phyloP scores from a whole-genome alignment of 2,113 vertebrate genomes.

The Nicator chloris region DNA sequence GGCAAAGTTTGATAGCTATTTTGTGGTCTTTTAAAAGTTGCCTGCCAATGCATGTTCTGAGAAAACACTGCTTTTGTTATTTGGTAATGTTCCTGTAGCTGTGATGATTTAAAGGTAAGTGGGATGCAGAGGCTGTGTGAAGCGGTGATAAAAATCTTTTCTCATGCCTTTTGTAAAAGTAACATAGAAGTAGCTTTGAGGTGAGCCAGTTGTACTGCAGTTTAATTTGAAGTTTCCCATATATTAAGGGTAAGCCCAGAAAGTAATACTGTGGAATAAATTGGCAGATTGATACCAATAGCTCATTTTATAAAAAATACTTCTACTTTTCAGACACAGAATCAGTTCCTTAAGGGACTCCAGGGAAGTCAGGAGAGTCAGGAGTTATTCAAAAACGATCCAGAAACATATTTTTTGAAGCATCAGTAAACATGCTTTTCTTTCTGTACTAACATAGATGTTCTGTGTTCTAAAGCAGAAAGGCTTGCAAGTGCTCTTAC shows the following conservation, averaged over 20 bases:
- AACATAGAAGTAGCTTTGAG: background rate
- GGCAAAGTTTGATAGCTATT: background rate
- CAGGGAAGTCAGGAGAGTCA: background rate
- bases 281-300: background rate
- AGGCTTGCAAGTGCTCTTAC: background rate
- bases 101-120: background rate
- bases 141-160: background rate
- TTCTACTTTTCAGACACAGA: background rate
- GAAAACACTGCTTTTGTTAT: background rate
- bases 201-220: background rate
- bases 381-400: background rate
- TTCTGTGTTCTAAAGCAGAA: background rate
- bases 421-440: background rate
- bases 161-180: background rate
- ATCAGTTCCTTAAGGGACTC: background rate
- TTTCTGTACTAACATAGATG: background rate
- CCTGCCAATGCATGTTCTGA: background rate
- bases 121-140: background rate
- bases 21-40: background rate
- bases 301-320: accelerated
- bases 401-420: background rate
- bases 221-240: background rate
- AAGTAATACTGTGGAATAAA: background rate
- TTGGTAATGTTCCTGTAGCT: background rate
- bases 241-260: background rate